These are phyloP conservation scores for Desmodus rotundus DNA, from an alignment of 2,113 vertebrate genomes.

Conservation along the genomic window DNA sequence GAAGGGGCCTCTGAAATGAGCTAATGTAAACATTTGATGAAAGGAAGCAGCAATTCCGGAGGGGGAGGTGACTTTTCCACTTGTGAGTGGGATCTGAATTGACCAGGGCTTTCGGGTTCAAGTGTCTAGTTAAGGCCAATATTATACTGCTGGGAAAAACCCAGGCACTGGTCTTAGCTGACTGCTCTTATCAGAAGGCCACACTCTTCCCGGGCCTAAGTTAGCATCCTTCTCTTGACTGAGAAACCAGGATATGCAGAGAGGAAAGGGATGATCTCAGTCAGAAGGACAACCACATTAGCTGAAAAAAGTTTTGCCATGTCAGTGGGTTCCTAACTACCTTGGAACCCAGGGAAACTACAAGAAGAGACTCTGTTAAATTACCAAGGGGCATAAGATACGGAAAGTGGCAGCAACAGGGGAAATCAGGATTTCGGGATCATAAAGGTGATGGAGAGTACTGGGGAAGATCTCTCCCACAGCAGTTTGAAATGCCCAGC, in stretches of 20 bases:
- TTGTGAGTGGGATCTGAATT: background rate
- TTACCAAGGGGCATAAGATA: background rate
- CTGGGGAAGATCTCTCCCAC: background rate
- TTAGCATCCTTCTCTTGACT: background rate
- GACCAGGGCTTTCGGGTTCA: background rate
- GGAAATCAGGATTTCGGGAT: background rate
- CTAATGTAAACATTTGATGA: background rate
- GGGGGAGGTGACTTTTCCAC: background rate
- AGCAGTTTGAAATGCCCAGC: background rate
- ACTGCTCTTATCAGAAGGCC: background rate
- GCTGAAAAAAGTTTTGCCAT: background rate
- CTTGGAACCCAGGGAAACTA: background rate
- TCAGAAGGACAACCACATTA: background rate
- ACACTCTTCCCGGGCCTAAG: background rate
- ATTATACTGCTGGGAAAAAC: background rate
- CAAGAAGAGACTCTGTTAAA: background rate
- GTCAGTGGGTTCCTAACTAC: background rate
- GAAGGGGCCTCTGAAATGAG: slow-evolving; percentile 12
- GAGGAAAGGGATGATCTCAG: background rate
- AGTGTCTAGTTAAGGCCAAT: background rate
- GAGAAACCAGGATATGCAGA: background rate
- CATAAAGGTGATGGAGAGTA: background rate
- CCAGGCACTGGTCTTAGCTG: background rate
- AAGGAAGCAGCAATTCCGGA: slow-evolving; percentile 11
- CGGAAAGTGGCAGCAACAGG: background rate